Evolutionary conservation across 2,888 invertebrate species (phyloP).

Genomic region (Eutolmus rufibarbis): DNA sequence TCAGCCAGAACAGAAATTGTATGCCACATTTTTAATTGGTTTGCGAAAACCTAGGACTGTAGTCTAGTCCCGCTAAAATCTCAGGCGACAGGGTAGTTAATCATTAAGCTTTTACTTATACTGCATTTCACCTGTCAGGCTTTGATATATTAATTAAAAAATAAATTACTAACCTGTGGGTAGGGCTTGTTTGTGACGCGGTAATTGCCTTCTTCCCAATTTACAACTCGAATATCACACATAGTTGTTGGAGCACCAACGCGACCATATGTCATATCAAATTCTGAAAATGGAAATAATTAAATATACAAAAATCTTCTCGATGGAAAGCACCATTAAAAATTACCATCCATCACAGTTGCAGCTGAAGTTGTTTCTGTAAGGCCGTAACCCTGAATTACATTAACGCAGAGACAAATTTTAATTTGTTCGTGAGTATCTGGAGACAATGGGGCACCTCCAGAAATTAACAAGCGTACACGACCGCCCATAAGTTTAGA

Average conservation of each 20-base stretch:
- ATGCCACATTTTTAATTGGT: too few relatives aligned
- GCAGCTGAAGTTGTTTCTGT: constrained; percentile 97
- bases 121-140: not conserved
- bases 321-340: not conserved
- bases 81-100: too few relatives aligned
- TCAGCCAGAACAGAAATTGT: too few relatives aligned
- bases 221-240: constrained; percentile 83
- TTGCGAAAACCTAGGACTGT: too few relatives aligned
- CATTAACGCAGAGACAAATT: constrained; percentile 87
- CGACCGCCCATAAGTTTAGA: constrained; percentile 83
- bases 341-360: constrained; percentile 79
- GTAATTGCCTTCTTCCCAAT: constrained; percentile 96
- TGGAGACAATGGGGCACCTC: constrained; percentile 94
- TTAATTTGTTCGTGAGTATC: constrained; percentile 95
- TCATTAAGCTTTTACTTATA: not conserved
- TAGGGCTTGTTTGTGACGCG: constrained; percentile 83
- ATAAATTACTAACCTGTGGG: constrained; percentile 67
- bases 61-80: too few relatives aligned
- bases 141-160: not conserved
- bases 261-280: constrained; percentile 71
- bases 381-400: constrained; percentile 94
- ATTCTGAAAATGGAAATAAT: constrained; percentile 51
- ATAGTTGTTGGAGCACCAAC: constrained; percentile 89
- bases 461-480: constrained; percentile 86
- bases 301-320: not conserved